These are phyloP conservation scores for Rhynchotus rufescens DNA, from an alignment of 2,797 vertebrate species.

Conservation along the genomic window DNA sequence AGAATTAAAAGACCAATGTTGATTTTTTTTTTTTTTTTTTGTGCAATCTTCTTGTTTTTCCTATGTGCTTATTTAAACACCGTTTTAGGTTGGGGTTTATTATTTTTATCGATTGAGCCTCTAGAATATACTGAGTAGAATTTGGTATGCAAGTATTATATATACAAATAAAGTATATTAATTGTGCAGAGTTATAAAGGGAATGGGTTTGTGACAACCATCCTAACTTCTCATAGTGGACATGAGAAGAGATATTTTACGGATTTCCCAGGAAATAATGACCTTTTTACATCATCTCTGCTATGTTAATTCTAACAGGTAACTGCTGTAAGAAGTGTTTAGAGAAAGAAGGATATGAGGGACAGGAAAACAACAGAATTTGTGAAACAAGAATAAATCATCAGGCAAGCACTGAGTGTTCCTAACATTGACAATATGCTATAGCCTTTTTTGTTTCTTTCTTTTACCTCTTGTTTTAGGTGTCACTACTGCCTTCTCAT, in stretches of 20 bases:
- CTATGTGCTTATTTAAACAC: neutral
- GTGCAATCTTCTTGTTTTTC: neutral
- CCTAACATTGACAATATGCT: neutral
- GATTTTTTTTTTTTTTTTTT: too few species aligned
- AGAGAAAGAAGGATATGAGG: neutral
- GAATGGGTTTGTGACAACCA: neutral
- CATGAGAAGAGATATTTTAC: neutral
- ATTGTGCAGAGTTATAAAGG: neutral
- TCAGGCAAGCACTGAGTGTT: neutral
- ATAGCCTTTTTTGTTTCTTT: neutral
- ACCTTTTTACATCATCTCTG: neutral
- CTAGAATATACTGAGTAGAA: neutral
- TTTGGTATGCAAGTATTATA: neutral
- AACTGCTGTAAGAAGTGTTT: neutral
- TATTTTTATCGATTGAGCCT: neutral
- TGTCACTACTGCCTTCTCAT: neutral
- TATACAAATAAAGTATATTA: too few species aligned
- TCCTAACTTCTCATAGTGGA: neutral
- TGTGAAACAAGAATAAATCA: neutral
- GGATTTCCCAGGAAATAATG: neutral
- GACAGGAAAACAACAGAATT: neutral
- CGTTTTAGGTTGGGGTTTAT: neutral
- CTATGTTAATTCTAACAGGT: neutral
- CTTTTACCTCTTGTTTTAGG: neutral
- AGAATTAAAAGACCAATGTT: neutral